Percentiles rank a stretch among this genome's conserved stretches.
Evolutionary conservation across 2,888 invertebrate species (phyloP).

Genomic region (Dryomyza anilis): DNA sequence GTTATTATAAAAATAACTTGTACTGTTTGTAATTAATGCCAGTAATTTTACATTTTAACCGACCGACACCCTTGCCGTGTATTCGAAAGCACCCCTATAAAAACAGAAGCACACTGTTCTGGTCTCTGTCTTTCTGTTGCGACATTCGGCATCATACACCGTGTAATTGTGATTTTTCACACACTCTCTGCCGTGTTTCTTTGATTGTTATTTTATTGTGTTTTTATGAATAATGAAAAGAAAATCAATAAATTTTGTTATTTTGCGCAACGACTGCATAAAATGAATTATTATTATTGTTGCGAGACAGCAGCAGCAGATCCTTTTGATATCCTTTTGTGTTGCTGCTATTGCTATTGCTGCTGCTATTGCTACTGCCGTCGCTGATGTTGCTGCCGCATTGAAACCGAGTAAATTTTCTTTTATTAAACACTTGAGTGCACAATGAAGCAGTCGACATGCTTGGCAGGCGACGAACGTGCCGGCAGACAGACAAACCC

Average conservation of each 20-base stretch:
- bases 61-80: too few relatives aligned
- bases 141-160: too few relatives aligned
- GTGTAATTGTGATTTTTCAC: neutral
- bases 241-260: conserved; percentile 13
- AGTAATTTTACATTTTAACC: too few relatives aligned
- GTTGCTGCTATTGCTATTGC: neutral
- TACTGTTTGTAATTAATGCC: too few relatives aligned
- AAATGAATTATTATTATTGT: too few relatives aligned
- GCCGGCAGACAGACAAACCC: neutral
- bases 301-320: neutral
- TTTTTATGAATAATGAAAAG: neutral
- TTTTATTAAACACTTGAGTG: conserved; percentile 25
- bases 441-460: conserved; percentile 4
- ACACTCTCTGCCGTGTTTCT: neutral
- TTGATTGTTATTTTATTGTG: neutral
- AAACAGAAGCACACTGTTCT: too few relatives aligned
- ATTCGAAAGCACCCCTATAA: too few relatives aligned
- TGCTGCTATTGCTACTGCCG: neutral
- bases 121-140: too few relatives aligned
- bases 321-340: conserved; percentile 24
- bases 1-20: too few relatives aligned
- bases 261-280: neutral
- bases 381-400: conserved; percentile 2
- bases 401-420: conserved; percentile 20
- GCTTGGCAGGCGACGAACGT: neutral